phyloP scores from a whole-genome alignment of 1,140 invertebrate species.

The Diachasmimorpha longicaudata region DNA sequence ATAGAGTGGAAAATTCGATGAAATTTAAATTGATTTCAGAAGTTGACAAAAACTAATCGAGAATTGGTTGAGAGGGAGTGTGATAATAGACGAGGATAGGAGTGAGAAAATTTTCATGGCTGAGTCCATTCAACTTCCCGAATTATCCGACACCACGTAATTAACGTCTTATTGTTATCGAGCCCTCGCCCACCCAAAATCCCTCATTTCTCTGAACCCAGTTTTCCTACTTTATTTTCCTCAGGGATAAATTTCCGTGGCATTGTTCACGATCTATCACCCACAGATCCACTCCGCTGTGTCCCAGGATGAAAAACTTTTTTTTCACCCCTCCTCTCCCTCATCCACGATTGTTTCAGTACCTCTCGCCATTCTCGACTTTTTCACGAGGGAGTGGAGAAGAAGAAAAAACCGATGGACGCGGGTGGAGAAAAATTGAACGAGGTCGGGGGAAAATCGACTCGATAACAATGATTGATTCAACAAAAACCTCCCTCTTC shows the following conservation, averaged over 20 bases:
- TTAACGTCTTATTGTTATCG: slow-evolving; percentile 36
- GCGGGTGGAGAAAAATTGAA: not conserved
- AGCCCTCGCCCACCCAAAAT: not conserved
- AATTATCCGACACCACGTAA: slow-evolving; percentile 28
- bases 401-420: not conserved
- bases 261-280: slow-evolving; percentile 23
- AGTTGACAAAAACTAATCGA: not conserved
- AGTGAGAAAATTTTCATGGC: not conserved
- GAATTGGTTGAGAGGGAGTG: not conserved
- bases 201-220: not conserved
- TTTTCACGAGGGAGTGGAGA: not conserved
- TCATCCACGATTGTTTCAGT: slow-evolving; percentile 4
- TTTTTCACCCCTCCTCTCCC: not conserved
- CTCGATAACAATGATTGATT: no score
- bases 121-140: slow-evolving; percentile 24
- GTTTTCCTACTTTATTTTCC: slow-evolving; percentile 11
- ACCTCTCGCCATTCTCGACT: not conserved
- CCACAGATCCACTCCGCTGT: slow-evolving; percentile 14
- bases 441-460: no score
- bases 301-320: slow-evolving; percentile 17
- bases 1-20: not conserved
- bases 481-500: no score
- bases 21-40: slow-evolving; percentile 3
- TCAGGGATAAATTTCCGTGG: slow-evolving; percentile 19
- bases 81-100: not conserved